Evolutionary conservation across 2,888 invertebrate genomes (phyloP).

Genomic region (Gryllus longicercus): DNA sequence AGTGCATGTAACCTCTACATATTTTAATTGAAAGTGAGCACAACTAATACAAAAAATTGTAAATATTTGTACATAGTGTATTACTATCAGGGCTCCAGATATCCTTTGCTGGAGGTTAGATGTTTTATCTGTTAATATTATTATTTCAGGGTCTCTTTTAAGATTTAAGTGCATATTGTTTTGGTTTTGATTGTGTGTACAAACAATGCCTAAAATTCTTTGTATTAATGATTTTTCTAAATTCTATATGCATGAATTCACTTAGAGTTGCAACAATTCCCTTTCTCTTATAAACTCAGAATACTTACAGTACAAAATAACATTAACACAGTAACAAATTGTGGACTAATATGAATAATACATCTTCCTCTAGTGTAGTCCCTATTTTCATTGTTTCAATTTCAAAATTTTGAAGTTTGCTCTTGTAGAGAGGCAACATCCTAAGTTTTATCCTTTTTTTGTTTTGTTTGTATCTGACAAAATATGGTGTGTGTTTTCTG

Average conservation of each 20-base stretch:
- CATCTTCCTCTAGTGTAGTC: background rate
- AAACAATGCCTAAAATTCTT: background rate
- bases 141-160: slow-evolving; percentile 1
- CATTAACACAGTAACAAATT: background rate
- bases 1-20: slow-evolving; percentile 1
- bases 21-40: background rate
- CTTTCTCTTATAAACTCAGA: background rate
- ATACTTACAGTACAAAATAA: background rate
- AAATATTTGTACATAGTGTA: background rate
- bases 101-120: background rate
- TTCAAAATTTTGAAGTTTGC: background rate
- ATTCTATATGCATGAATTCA: background rate
- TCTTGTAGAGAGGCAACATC: background rate
- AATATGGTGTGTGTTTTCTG: too few relatives aligned
- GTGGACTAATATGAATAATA: background rate
- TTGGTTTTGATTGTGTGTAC: background rate
- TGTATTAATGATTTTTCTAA: background rate
- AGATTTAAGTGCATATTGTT: background rate
- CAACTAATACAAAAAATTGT: background rate
- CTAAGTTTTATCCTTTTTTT: too few relatives aligned
- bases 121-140: background rate
- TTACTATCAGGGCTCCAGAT: background rate
- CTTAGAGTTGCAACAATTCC: background rate
- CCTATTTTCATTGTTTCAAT: background rate
- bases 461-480: too few relatives aligned